Evolutionary conservation across 2,113 vertebrate species (phyloP), one percentile per base, ranked within the genome.

Genomic region (Noctilio leporinus): DNA sequence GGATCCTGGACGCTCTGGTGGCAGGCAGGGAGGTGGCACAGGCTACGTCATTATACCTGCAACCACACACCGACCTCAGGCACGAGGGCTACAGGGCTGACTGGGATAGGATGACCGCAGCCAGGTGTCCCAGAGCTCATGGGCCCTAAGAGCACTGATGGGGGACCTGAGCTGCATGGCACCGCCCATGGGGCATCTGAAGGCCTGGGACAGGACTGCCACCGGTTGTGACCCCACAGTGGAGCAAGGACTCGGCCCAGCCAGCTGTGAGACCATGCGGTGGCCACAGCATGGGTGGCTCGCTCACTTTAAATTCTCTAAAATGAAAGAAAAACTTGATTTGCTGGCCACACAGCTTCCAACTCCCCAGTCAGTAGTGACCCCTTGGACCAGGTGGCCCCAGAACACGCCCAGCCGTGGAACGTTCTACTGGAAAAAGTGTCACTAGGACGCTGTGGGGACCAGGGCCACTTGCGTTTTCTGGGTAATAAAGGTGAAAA

Each of bases 221-320:
- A n/a, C n/a, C n/a, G n/a, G n/a, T n/a, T n/a, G n/a, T 4, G 30
- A 33, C 62, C 33, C 62, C 33, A 6, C 5, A 6, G 24, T 26
- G 12, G 26, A 14, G 15, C 26, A 14, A 4, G 8, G 43, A n/a
- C 49, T 11, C 59, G 0, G 45, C 5, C 1, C 4, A 1, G 5
- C 3, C 40, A 9, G 11, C 11, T 4, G 8, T 11, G 2, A 0
- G 4, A 28, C 35, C 4, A 1, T 0, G 0, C 0, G 2, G 51
- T 4, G 1, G 72, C 43, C 62, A 30, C 16, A 28, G 80, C 51
- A 26, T 14, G 1, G 0, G 7, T 0, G 35, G 35, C 16, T 4
- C 22, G 3, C 38, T 16, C 12, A 9, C 11, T 30, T 3, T 24
- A 47, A 55, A 11, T 7, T 2, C 3, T 40, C 19, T 2, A 11